Evolutionary conservation across 2,888 invertebrate species (phyloP), one percentile per base, ranked within the genome.

Genomic region (Imbricaverruca yamaguchii): DNA sequence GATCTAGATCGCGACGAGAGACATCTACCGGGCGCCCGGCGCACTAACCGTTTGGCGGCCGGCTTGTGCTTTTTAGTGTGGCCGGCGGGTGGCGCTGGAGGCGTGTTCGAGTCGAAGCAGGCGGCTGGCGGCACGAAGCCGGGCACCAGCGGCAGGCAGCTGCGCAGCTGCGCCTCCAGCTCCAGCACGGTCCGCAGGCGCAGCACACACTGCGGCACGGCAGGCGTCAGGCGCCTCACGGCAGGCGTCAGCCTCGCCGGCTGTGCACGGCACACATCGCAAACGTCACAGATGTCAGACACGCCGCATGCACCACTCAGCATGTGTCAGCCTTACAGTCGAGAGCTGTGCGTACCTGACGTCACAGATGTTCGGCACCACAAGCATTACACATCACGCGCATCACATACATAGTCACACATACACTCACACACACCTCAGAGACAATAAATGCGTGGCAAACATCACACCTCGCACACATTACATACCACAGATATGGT

Each of bases 181-280:
- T 89, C 87, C 77, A 91, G 89, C 3, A 92, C 86, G 82, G 89
- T 88, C 21, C 88, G 87, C 67, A 91, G 85, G 18, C 91, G 87
- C 25, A 86, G 87, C 53, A 91, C 86, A 23, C 65, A 65, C 65
- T 65, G 61, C 18, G 18, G 39, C 39, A 39, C 39, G 39, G 39
- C 39, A 39, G 39, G 39, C 39, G 39, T 39, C 39, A 39, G 39
- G 39, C 39, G 39, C 39, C 39, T 39, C 39, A 39, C 39, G 39
- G 39, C 39, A 39, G 39, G 39, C 39, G 39, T 39, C 39, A 39
- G 39, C 39, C 39, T 39, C 39, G 39, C 39, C 39, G 39, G 39
- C 39, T 39, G 39, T 39, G 39, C 39, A 39, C 39, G 39, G 39
- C 39, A 39, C 39, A 39, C 39, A 39, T 39, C 39, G 39, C 39